These are phyloP conservation scores for Leucoraja ocellata DNA, from an alignment of 2,797 vertebrate genomes.

Conservation along the genomic window DNA sequence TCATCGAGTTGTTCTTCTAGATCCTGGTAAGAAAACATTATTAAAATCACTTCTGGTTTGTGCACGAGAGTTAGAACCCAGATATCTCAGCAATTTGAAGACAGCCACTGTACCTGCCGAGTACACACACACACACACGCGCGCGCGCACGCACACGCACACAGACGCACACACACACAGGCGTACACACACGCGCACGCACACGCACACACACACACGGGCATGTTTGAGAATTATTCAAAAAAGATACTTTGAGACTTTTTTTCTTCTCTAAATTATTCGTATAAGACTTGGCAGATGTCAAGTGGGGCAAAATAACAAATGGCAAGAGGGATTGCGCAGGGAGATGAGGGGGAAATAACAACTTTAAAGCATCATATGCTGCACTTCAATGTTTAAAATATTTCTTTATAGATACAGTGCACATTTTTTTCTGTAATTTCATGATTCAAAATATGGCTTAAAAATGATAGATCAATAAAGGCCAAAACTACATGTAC, in stretches of 20 bases:
- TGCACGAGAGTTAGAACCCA: too few species aligned
- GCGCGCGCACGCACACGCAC: too few species aligned
- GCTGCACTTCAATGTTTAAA: too few species aligned
- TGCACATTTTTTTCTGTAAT: neutral
- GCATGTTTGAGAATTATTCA: neutral
- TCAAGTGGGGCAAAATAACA: neutral
- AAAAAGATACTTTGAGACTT: neutral
- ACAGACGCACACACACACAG: too few species aligned
- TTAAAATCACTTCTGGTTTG: neutral
- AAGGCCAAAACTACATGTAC: neutral
- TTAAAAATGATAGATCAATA: neutral
- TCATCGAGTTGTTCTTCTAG: constrained; percentile 93
- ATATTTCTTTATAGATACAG: too few species aligned
- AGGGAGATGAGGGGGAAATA: neutral
- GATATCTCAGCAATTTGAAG: too few species aligned
- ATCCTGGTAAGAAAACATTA: constrained; percentile 59
- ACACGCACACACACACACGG: too few species aligned
- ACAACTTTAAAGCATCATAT: too few species aligned
- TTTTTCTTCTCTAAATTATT: neutral
- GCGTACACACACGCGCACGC: too few species aligned
- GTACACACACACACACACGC: too few species aligned
- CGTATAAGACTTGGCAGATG: neutral
- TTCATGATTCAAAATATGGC: neutral
- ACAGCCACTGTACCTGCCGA: too few species aligned
- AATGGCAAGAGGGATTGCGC: neutral